A percentile compares a stretch with the other conserved stretches of the same genome.
Conservation (phyloP, 2,888 invertebrate genomes). For the Rhingia rostrata region DNA sequence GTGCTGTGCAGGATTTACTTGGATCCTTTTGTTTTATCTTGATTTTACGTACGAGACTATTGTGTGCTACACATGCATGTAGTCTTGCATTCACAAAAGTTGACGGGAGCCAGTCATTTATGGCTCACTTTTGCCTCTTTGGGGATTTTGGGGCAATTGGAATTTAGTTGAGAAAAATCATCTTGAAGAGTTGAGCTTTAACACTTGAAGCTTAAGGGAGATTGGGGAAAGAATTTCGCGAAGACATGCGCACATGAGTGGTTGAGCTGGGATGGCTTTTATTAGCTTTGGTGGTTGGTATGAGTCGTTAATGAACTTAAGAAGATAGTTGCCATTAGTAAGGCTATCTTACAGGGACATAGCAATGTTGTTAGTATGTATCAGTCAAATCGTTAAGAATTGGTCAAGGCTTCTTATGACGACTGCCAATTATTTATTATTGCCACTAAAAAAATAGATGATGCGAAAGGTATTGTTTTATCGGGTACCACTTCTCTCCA, state of each 20-base stretch:
- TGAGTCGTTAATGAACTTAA: neutral
- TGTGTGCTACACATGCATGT: conserved; percentile 5
- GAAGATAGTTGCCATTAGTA: neutral
- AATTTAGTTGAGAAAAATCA: conserved; percentile 1
- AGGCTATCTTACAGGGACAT: too few species aligned
- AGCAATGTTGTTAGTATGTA: too few species aligned
- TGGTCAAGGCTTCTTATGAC: too few species aligned
- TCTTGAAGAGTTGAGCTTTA: conserved; percentile 7
- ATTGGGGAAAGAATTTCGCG: conserved; percentile 27
- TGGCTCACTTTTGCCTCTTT: conserved; percentile 15
- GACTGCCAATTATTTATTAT: too few species aligned
- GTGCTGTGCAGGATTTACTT: neutral
- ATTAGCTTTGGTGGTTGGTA: neutral
- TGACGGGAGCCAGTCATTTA: neutral
- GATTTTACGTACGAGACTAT: neutral
- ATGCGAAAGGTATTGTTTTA: too few species aligned
- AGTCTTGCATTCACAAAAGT: conserved; percentile 6
- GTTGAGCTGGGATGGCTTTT: conserved; percentile 2
- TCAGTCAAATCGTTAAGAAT: too few species aligned
- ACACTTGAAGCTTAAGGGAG: neutral
- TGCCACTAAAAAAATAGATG: too few species aligned
- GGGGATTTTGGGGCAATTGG: neutral
- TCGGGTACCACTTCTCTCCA: too few species aligned
- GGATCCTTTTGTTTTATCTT: neutral
- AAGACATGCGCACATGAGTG: conserved; percentile 44